Percentiles rank a stretch among this genome's conserved stretches.
Conservation (phyloP, 2,888 invertebrate genomes). For the Tetranychus truncatus region DNA sequence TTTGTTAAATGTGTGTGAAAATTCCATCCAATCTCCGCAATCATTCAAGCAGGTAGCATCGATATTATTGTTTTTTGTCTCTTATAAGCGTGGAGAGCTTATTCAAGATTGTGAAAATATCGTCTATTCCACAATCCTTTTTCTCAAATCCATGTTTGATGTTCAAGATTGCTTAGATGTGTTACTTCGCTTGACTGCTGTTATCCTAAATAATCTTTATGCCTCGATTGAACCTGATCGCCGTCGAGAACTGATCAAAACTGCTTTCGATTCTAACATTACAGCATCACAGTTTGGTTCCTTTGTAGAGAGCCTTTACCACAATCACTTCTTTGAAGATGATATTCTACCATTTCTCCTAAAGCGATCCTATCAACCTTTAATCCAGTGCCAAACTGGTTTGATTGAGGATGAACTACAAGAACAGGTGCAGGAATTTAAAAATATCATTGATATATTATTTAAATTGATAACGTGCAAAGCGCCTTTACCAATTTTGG, state of each 20-base stretch:
- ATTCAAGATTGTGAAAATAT: background rate
- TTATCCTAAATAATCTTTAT: background rate
- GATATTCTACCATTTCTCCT: background rate
- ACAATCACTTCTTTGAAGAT: background rate
- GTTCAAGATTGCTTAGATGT: background rate
- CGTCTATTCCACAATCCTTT: background rate
- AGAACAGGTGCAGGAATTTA: background rate
- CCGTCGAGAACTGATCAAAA: background rate
- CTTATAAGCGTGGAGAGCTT: constrained; percentile 4
- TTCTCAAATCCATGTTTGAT: background rate
- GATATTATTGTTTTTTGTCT: background rate
- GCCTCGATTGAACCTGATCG: background rate
- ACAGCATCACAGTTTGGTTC: background rate
- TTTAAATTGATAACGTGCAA: background rate
- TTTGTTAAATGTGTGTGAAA: background rate
- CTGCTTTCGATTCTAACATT: background rate
- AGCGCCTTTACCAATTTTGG: background rate
- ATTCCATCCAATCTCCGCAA: background rate
- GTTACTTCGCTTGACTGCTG: background rate
- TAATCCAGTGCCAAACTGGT: background rate
- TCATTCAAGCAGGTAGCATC: background rate
- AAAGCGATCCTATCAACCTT: background rate
- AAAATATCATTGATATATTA: background rate
- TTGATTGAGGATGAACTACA: background rate
- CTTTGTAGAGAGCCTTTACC: background rate